Evolutionary conservation across 2,113 vertebrate species (phyloP).

Genomic region (Clarias macrocephalus): DNA sequence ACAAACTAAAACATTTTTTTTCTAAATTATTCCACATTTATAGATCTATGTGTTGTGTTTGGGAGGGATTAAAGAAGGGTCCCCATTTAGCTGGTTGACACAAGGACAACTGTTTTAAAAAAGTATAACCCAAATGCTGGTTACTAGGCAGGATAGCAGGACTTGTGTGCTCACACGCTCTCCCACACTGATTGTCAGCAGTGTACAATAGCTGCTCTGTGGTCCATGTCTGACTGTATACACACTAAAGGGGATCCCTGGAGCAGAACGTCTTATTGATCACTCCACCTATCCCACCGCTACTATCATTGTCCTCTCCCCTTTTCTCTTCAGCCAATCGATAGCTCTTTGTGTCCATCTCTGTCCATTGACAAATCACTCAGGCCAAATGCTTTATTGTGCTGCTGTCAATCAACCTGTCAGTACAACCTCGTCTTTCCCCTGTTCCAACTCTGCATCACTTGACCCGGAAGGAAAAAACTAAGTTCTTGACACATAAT

Average conservation of each 20-base stretch:
- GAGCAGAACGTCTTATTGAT: constrained; percentile 77
- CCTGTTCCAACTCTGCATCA: constrained; percentile 46
- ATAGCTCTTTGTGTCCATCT: constrained; percentile 76
- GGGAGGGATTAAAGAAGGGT: too few species aligned
- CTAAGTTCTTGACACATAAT: constrained; percentile 23
- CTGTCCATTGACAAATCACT: constrained; percentile 76
- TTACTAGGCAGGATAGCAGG: not conserved
- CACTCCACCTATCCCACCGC: constrained; percentile 66
- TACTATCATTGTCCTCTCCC: constrained; percentile 66
- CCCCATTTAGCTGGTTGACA: too few species aligned
- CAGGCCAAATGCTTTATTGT: constrained; percentile 67
- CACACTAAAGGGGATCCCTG: constrained; percentile 67
- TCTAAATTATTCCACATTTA: too few species aligned
- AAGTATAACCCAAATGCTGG: too few species aligned
- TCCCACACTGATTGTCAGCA: constrained; percentile 63
- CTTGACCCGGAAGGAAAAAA: constrained; percentile 42
- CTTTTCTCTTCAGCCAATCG: constrained; percentile 70
- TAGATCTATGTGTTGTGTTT: too few species aligned
- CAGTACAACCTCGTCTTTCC: constrained; percentile 59
- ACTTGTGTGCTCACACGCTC: constrained; percentile 7
- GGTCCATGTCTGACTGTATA: constrained; percentile 72
- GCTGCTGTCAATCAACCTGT: constrained; percentile 70
- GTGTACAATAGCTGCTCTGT: constrained; percentile 69
- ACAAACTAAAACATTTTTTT: too few species aligned
- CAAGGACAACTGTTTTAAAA: too few species aligned